phyloP scores from a whole-genome alignment of 2,113 vertebrate genomes.

The Microcebus tavaratra region DNA sequence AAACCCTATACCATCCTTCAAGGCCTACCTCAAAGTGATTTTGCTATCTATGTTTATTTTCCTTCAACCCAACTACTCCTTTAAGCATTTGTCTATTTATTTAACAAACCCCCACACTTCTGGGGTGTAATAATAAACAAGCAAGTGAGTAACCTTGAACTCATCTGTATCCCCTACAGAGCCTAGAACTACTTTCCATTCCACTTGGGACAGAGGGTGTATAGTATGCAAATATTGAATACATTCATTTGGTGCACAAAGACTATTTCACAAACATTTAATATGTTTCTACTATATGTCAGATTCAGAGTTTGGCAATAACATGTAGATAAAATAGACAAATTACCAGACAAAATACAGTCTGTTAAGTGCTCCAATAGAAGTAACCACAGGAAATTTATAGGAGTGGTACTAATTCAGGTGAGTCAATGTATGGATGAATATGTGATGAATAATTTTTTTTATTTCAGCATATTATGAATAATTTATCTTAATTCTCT shows the following conservation, averaged over 20 bases:
- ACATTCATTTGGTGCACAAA: not conserved
- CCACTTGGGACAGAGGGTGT: not conserved
- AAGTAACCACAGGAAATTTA: not conserved
- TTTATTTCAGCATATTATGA: not conserved
- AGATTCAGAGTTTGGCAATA: not conserved
- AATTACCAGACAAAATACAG: not conserved
- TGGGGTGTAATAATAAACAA: not conserved
- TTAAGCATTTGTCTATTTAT: not conserved
- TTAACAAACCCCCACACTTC: not conserved
- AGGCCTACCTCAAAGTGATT: not conserved
- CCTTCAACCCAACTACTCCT: not conserved
- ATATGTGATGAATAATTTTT: not conserved
- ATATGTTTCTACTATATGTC: constrained; percentile 6
- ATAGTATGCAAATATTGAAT: not conserved
- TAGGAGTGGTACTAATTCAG: not conserved
- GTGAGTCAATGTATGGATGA: not conserved
- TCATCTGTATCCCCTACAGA: not conserved
- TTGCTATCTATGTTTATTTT: not conserved
- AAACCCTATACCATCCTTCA: not conserved
- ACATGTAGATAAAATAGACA: not conserved
- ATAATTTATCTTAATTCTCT: constrained; percentile 35
- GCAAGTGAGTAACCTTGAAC: not conserved
- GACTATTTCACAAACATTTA: not conserved
- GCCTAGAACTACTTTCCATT: constrained; percentile 26
- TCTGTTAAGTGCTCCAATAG: not conserved